Evolutionary conservation across 2,113 vertebrate species (phyloP).

Genomic region (Colossoma macropomum): DNA sequence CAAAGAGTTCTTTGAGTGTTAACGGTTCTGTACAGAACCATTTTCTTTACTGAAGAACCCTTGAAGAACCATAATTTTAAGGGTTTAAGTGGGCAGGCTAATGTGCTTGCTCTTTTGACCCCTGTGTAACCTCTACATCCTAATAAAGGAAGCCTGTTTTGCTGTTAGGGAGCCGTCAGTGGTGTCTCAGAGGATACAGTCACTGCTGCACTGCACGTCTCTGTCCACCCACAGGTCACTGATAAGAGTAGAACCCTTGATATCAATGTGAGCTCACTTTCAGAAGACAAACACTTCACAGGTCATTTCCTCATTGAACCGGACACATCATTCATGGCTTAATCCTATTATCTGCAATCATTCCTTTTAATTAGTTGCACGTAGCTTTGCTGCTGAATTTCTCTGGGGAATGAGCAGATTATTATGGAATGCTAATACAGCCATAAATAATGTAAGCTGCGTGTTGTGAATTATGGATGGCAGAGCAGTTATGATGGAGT

Average conservation of each 20-base stretch:
- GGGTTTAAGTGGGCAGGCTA: no score
- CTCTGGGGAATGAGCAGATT: not conserved
- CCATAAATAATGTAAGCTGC: constrained; percentile 11
- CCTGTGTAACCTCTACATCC: no score
- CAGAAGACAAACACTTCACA: not conserved
- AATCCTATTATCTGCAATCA: constrained; percentile 7
- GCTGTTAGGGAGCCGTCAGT: no score
- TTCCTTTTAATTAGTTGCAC: not conserved
- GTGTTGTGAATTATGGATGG: not conserved
- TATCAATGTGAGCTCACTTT: not conserved
- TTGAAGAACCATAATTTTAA: no score
- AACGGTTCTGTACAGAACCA: no score
- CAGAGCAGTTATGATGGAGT: not conserved
- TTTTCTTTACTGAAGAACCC: no score
- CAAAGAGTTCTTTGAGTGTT: no score
- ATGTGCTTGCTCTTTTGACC: no score
- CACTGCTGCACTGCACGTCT: not conserved
- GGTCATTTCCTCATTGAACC: not conserved
- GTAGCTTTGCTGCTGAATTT: not conserved
- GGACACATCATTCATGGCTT: not conserved
- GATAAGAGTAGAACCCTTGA: not conserved
- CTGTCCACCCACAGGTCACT: not conserved
- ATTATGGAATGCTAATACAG: constrained; percentile 27
- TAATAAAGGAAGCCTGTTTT: no score
- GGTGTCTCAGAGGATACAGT: no score